Base-by-base conservation (phyloP, 2,888 invertebrate species). In the Drosophila basisetae region DNA sequence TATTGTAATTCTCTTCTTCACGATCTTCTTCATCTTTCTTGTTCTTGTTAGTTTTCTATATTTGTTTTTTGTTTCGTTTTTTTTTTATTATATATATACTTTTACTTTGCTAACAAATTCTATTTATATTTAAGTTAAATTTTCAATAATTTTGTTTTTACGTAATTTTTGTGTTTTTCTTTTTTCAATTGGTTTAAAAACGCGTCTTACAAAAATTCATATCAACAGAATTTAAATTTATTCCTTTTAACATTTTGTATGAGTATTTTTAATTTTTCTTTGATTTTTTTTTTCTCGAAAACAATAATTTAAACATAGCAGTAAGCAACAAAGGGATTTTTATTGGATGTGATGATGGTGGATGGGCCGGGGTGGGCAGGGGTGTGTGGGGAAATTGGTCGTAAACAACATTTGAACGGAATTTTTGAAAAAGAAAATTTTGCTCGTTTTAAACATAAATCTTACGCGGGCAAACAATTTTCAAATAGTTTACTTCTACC, bases 81-180 rank as follows among this genome's bases (percentile, higher is more conserved):
- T 72, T 73, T 65, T 37, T 60, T 47, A 60, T 22, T 25, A 54
- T 54, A 37, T 54, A 76, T 83, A 59, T 83, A 71, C 50, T 75
- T 85, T 90, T 86, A 86, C 85, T 91, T 89, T 81, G 79, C 91
- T 89, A 91, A 89, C 89, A 90, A 86, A 86, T 90, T 86, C 87
- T 86, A 91, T 90, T 91, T 87, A 89, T 77, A 76, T 90, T 86
- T 76, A 87, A 87, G 90, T 89, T 86, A 89, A 79, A 91, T 82
- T 85, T 90, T 87, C 70, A 87, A 89, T 89, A 86, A 82, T 64
- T 85, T 88, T 78, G 47, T 43, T 67, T 72, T 75, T 62, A 70
- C 56, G 70, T 76, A 50, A 60, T 68, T 74, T 73, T 59, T 53
- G 11, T 71, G 78, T 60, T 31, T 54, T 47, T 35, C 28, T 47